Base-by-base conservation (phyloP, 2,797 vertebrate species). In the Premnoplex brunnescens region DNA sequence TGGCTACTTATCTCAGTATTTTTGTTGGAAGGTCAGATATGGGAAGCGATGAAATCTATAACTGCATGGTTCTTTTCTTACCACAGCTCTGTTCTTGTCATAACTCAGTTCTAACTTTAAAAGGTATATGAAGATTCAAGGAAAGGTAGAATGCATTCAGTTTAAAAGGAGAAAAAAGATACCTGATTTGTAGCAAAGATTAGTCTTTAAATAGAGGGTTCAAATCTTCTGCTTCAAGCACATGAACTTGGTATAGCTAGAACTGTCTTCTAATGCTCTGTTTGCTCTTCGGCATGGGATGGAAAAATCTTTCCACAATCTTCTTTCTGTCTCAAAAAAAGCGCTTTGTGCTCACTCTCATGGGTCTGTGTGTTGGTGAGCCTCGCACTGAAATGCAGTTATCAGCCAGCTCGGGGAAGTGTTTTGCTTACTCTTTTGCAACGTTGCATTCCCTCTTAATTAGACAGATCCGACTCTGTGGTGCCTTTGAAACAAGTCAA, bases 341-440 rank as follows among this genome's bases (percentile, higher is more conserved):
- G 32, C 55, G 3, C 39, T 82, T 41, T 85, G 19, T 93, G 49
- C 54, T 89, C 41, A 30, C 36, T 94, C 86, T 14, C 39, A 1
- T 51, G 80, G 18, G 51, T 62, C 69, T 94, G 54, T 85, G 24
- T 89, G 69, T n/a, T 92, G 73, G 63, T 89, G 81, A 91, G 87
- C 75, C 58, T 66, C 72, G 27, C 15, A 7, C 10, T 95, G 87
- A 90, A 69, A 59, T 88, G 5, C 46, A 91, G 58, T 94, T 96
- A 95, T 93, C 88, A 93, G 56, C 56, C 79, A 78, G 85, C 89
- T 75, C 84, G 93, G 90, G 88, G 86, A 97, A 96, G 63, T 39
- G 37, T 85, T 97, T 94, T 97, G 88, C 91, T 96, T 97, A 96
- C 80, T 95, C 91, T 97, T 95, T 95, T 95, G 96, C 93, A 94